These are phyloP conservation scores for Phocoena phocoena DNA, from an alignment of 2,113 vertebrate species.

Conservation along the genomic window DNA sequence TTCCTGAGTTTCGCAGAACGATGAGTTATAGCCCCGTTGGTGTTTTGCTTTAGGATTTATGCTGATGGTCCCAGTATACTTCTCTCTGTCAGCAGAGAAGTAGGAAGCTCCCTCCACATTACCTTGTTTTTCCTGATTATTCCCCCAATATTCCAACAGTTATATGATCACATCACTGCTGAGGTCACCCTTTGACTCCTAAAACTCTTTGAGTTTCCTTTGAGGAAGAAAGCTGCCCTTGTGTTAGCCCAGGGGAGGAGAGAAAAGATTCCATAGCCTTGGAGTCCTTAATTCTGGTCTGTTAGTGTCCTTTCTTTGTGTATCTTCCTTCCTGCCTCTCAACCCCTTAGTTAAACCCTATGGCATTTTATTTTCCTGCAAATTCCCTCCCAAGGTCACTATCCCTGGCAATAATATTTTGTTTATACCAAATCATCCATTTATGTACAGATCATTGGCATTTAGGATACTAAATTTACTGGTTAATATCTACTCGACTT, in stretches of 20 bases:
- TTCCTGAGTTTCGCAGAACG: conserved; percentile 18
- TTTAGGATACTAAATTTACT: conserved; percentile 44
- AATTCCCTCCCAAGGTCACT: not conserved
- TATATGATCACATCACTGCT: not conserved
- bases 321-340: not conserved
- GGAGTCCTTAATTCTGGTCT: not conserved
- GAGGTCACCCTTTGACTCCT: not conserved
- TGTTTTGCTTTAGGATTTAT: conserved; percentile 22
- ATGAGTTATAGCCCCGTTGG: conserved; percentile 30
- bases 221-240: not conserved
- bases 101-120: not conserved
- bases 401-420: not conserved
- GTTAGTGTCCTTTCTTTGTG: not conserved
- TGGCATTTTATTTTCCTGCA: not conserved
- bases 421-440: not conserved
- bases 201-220: not conserved
- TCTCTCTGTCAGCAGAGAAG: not conserved
- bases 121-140: not conserved
- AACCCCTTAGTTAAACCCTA: not conserved
- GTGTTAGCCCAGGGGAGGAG: not conserved
- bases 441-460: conserved; percentile 2
- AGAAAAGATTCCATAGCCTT: not conserved
- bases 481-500: conserved; percentile 10
- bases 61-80: not conserved
- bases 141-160: not conserved